Conservation (phyloP, 1,140 invertebrate species). For the Spodoptera litura region DNA sequence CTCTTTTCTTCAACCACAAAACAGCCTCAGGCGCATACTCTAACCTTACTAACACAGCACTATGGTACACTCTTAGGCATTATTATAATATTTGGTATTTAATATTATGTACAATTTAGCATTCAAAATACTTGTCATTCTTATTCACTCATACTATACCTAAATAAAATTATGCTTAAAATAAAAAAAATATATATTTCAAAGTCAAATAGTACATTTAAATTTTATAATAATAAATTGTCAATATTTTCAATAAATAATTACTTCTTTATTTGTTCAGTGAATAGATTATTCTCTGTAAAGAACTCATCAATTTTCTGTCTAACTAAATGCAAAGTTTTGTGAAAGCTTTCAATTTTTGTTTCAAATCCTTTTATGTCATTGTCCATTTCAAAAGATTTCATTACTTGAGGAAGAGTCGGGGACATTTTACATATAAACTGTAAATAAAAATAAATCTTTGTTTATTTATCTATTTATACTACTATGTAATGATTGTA, state of each 20-base stretch:
- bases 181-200: constrained; percentile 28
- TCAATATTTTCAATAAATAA: background rate
- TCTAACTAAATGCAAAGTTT: constrained; percentile 71
- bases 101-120: constrained; percentile 38
- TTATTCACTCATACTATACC: constrained; percentile 33
- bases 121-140: constrained; percentile 30
- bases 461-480: background rate
- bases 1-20: constrained; percentile 4
- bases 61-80: constrained; percentile 44
- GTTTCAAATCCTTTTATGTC: constrained; percentile 64
- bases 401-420: constrained; percentile 71
- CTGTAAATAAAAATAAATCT: constrained; percentile 64
- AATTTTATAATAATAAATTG: background rate
- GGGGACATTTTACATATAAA: constrained; percentile 79
- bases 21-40: constrained; percentile 28
- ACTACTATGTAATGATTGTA: background rate
- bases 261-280: constrained; percentile 11
- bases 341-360: constrained; percentile 65
- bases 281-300: constrained; percentile 64
- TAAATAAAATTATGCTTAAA: constrained; percentile 17
- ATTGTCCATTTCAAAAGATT: constrained; percentile 70
- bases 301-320: constrained; percentile 76
- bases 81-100: constrained; percentile 44
- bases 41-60: constrained; percentile 41
- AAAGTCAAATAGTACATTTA: constrained; percentile 2